Base-by-base conservation (phyloP, 2,888 invertebrate species). In the Sthenelais limicola region DNA sequence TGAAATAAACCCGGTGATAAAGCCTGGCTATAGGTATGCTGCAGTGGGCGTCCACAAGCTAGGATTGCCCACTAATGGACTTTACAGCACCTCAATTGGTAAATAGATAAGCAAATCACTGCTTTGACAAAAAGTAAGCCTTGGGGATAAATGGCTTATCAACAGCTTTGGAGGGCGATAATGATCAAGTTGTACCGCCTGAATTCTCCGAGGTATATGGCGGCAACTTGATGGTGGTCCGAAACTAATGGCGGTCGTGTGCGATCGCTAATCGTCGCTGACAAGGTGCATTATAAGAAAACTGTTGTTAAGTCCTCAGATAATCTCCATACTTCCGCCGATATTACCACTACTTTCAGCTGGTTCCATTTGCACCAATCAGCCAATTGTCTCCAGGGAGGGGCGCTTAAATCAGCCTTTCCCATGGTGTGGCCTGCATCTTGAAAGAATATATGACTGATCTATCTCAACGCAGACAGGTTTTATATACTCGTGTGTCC, bases 251-350 rank as follows among this genome's bases (percentile, higher is more conserved):
- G 38, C 1, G 21, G 35, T 21, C 26, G n/a, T 62, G 62, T 43
- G 62, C 62, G 43, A 38, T 35, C 62, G 62, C 38, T 62, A 62
- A 62, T 62, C 62, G 35, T 43, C 43, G 26, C 62, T 26, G 62
- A 62, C 62, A 62, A 43, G 21, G 62, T 62, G 62, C 62, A 62
- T 62, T 62, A 62, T 62, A 43, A 43, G 35, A 62, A 24, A 35
- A 43, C 35, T 43, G 62, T 62, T 62, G 62, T 35, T 43, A 62
- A 62, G 62, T 35, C 35, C 38, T 38, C 62, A 62, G 62, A 62
- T n/a, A 62, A 62, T 62, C 43, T 38, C 38, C 62, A 43, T 62
- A 35, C 38, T 62, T 62, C 62, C 62, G 62, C 38, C 43, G n/a
- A n/a, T n/a, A n/a, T n/a, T n/a, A n/a, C n/a, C n/a, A n/a, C n/a